Base-by-base conservation (phyloP, 2,113 vertebrate genomes). In the Varanus salvator region DNA sequence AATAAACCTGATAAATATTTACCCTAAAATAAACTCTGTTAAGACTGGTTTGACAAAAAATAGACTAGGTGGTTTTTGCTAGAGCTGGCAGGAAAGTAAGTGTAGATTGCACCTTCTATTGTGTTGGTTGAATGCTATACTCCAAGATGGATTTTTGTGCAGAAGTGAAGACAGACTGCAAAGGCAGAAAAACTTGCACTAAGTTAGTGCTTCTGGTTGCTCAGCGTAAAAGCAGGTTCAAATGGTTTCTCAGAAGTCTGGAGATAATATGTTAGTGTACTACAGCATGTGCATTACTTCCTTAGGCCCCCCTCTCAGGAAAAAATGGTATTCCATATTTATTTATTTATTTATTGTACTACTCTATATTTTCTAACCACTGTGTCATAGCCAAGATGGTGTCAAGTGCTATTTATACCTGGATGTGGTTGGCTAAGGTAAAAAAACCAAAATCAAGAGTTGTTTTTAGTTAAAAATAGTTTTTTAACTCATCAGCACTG, bases 1-100 rank as follows among this genome's bases (percentile, higher is more conserved):
- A 90, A 91, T 71, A 92, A 93, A 89, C 50, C 76, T 92, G 7
- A 89, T 78, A 93, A 86, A 93, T 86, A 52, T 75, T 88, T 80
- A 64, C 91, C 94, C 87, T 77, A 71, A 74, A 95, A 88, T 88
- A 87, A 66, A 86, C 54, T 83, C 15, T 85, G 91, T n/a, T 71
- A 87, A 93, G 75, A 66, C 31, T 23, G 60, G 80, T 0, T 71
- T 78, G 77, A 91, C 83, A 82, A 82, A 94, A 94, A 91, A 66
- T 57, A 87, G 88, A 94, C 89, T 14, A 91, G 66, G 68, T 80
- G 85, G 84, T 60, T 92, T 85, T 85, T 91, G 38, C 85, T 93
- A 86, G 82, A 90, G 64, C 60, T 87, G 31, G 21, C 50, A 64
- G 74, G 60, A 38, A 64, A 83, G 82, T 0, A 44, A 77, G 69